Percentiles rank a stretch among this genome's conserved stretches.
Conservation (phyloP, 2,797 vertebrate genomes). For the Thalassophryne amazonica region DNA sequence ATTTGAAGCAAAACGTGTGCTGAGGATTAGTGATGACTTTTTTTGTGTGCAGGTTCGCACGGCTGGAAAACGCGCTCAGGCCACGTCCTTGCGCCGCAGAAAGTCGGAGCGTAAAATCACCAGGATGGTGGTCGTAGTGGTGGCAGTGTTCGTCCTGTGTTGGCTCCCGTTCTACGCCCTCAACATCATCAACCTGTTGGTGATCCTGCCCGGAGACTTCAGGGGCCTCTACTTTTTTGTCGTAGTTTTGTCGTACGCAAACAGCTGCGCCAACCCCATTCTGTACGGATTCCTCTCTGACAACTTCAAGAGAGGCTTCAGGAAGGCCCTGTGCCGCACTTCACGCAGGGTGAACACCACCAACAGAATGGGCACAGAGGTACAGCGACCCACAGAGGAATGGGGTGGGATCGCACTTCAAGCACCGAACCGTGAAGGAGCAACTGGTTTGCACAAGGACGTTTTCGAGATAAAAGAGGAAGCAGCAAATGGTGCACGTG, state of each 20-base stretch:
- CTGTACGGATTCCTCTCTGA: constrained; percentile 93
- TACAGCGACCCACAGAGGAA: constrained; percentile 59
- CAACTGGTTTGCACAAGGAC: neutral
- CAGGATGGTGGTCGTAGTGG: constrained; percentile 93
- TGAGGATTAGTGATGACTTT: too few relatives aligned
- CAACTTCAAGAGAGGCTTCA: constrained; percentile 92
- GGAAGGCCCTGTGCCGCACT: constrained; percentile 74
- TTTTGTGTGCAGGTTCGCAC: too few relatives aligned
- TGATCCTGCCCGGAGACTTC: constrained; percentile 87
- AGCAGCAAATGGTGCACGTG: constrained; percentile 31
- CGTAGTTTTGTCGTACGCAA: constrained; percentile 92
- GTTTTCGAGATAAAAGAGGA: constrained; percentile 25
- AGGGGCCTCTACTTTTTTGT: constrained; percentile 89
- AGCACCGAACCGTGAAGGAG: constrained; percentile 29
- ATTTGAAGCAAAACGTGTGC: too few relatives aligned
- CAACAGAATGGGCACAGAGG: constrained; percentile 57
- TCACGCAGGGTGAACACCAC: constrained; percentile 69
- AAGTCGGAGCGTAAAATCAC: constrained; percentile 91
- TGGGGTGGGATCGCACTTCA: constrained; percentile 56
- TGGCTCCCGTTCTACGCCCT: constrained; percentile 93
- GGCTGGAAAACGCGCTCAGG: constrained; percentile 82
- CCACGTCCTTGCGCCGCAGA: constrained; percentile 81
- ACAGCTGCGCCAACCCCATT: constrained; percentile 96
- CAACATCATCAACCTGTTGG: constrained; percentile 90
- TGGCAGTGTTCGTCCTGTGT: constrained; percentile 90